Evolutionary conservation across 2,888 invertebrate species (phyloP).

Genomic region (Lathronympha strigana): DNA sequence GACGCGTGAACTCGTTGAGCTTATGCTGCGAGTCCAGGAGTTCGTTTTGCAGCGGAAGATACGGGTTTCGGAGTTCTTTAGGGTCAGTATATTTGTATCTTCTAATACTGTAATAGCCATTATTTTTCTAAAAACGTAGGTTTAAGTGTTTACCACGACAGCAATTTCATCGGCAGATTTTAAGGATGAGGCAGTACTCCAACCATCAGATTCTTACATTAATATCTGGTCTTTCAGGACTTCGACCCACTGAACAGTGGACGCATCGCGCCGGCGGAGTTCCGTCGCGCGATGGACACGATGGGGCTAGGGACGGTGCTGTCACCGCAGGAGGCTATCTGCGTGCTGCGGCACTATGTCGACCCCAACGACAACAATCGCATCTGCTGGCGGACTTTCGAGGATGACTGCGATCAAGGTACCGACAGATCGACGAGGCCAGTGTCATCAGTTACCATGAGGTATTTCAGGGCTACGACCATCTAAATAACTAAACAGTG

Average conservation of each 20-base stretch:
- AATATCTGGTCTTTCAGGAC: conserved; percentile 72
- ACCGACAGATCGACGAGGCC: background rate
- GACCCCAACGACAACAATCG: conserved; percentile 88
- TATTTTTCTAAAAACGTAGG: no score
- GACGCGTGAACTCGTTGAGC: conserved; percentile 77
- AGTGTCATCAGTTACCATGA: no score
- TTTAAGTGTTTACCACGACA: no score
- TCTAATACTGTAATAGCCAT: background rate
- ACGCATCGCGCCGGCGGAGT: conserved; percentile 87
- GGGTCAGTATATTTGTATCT: conserved; percentile 67
- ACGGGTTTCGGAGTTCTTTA: conserved; percentile 88
- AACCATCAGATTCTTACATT: background rate
- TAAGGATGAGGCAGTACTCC: background rate
- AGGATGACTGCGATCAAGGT: conserved; percentile 91
- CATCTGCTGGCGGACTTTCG: conserved; percentile 90
- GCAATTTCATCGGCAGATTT: no score
- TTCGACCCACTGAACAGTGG: conserved; percentile 89
- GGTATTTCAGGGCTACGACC: conserved; percentile 86
- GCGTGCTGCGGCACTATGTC: conserved; percentile 86
- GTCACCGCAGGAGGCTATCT: conserved; percentile 85
- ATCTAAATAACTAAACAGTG: conserved; percentile 86
- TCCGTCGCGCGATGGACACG: conserved; percentile 87
- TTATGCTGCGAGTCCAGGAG: conserved; percentile 87
- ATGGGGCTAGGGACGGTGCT: conserved; percentile 86
- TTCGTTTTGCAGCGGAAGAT: conserved; percentile 86